phyloP scores from a whole-genome alignment of 2,113 vertebrate species.

The Oreocharis arfaki region DNA sequence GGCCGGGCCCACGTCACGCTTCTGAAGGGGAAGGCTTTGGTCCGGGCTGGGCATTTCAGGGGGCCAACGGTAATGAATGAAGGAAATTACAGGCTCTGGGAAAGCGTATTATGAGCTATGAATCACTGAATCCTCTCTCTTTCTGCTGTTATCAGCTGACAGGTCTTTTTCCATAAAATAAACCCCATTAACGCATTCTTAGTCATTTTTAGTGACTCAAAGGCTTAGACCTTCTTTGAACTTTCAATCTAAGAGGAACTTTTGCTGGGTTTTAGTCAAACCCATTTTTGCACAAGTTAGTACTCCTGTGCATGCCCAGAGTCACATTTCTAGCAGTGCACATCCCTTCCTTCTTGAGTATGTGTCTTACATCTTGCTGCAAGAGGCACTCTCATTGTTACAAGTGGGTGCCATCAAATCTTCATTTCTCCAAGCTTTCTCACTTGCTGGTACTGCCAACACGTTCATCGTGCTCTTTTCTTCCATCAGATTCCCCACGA shows the following conservation, averaged over 20 bases:
- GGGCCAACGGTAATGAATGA: neutral
- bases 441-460: neutral
- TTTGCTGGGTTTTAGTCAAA: neutral
- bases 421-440: neutral
- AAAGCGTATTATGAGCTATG: neutral
- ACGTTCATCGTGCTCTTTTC: neutral
- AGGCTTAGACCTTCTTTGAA: neutral
- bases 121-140: constrained; percentile 4
- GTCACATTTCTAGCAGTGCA: neutral
- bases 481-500: neutral
- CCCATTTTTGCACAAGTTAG: neutral
- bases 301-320: neutral
- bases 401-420: neutral
- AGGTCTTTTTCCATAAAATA: neutral
- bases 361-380: neutral
- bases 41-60: neutral
- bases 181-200: neutral
- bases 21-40: neutral
- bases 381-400: neutral
- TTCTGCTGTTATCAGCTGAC: neutral
- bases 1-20: fast-evolving
- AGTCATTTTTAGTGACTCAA: constrained; percentile 12
- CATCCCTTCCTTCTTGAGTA: neutral
- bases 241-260: neutral
- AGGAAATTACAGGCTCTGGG: neutral